phyloP scores from a whole-genome alignment of 2,888 invertebrate genomes.

The Drosophila nigricruria region DNA sequence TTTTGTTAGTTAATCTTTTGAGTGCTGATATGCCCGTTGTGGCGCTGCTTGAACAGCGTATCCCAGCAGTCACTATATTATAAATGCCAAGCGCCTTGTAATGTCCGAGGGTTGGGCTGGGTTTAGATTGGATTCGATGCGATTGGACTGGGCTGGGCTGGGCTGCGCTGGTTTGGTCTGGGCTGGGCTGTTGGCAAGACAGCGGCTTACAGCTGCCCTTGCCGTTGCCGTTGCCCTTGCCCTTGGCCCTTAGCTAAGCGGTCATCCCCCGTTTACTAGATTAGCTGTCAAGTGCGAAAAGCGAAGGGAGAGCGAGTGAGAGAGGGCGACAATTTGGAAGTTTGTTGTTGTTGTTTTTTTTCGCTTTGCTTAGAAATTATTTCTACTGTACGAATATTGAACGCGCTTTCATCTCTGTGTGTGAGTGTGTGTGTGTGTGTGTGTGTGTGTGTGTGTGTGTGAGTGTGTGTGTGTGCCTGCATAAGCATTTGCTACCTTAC shows the following conservation, averaged over 20 bases:
- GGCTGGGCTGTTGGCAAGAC: slow-evolving; percentile 10
- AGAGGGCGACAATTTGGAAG: slow-evolving; percentile 2
- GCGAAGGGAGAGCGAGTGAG: not conserved
- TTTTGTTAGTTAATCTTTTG: not conserved
- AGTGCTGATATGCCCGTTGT: not conserved
- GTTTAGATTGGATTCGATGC: not conserved
- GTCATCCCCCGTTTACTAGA: slow-evolving; percentile 26
- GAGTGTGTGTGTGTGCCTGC: slow-evolving; percentile 29
- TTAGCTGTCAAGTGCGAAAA: slow-evolving; percentile 4
- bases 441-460: not conserved
- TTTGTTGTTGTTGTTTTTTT: not conserved
- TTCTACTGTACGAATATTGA: slow-evolving; percentile 23
- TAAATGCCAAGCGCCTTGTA: not conserved
- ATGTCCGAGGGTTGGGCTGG: slow-evolving; percentile 6
- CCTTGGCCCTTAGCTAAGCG: not conserved
- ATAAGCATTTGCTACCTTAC: slow-evolving; percentile 54
- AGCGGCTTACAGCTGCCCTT: slow-evolving; percentile 29
- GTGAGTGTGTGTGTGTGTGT: not conserved
- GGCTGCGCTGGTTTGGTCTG: not conserved
- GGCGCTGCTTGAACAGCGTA: not conserved
- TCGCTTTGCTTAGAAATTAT: slow-evolving; percentile 14
- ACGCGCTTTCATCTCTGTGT: no score
- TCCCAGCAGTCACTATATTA: slow-evolving; percentile 5
- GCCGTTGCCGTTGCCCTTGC: slow-evolving; percentile 25
- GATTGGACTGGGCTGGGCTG: slow-evolving; percentile 5